Conservation (phyloP, 2,888 invertebrate species). For the Leucania comma region DNA sequence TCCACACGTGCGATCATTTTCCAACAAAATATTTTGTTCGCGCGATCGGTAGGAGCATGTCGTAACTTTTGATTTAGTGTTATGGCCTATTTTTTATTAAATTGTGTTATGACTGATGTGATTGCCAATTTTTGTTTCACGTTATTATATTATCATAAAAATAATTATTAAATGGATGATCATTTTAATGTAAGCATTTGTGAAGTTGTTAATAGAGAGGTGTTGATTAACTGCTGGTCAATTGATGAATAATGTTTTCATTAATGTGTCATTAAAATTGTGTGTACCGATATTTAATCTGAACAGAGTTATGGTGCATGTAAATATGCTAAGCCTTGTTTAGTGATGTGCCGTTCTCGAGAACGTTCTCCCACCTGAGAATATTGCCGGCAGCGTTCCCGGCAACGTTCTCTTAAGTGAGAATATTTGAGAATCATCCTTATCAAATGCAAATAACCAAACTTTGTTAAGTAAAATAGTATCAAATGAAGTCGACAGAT, state of each 20-base stretch:
- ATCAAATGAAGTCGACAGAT: too few relatives aligned
- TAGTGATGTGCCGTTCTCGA: too few relatives aligned
- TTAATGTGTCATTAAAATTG: neutral
- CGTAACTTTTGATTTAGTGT: slow-evolving; percentile 62
- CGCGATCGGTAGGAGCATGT: slow-evolving; percentile 35
- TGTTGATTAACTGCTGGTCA: neutral
- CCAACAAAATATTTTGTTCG: slow-evolving; percentile 45
- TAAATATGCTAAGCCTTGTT: slow-evolving; percentile 1
- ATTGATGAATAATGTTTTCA: slow-evolving; percentile 22
- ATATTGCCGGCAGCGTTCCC: too few relatives aligned
- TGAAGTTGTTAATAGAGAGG: neutral
- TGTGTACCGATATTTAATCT: neutral
- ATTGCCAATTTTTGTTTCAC: slow-evolving; percentile 50
- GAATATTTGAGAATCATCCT: too few relatives aligned
- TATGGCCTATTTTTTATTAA: slow-evolving; percentile 63
- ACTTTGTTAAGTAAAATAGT: too few relatives aligned
- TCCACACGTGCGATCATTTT: slow-evolving; percentile 44
- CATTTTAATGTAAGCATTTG: slow-evolving; percentile 9
- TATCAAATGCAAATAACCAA: too few relatives aligned
- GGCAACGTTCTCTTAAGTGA: too few relatives aligned
- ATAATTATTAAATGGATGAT: slow-evolving; percentile 40
- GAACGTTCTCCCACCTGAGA: too few relatives aligned
- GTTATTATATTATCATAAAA: slow-evolving; percentile 66
- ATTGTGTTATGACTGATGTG: slow-evolving; percentile 60
- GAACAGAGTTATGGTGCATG: neutral